Percentiles rank a stretch among this genome's conserved stretches.
These are phyloP conservation scores for Camponotus vicinus DNA, from an alignment of 1,140 invertebrate genomes.

Conservation along the genomic window DNA sequence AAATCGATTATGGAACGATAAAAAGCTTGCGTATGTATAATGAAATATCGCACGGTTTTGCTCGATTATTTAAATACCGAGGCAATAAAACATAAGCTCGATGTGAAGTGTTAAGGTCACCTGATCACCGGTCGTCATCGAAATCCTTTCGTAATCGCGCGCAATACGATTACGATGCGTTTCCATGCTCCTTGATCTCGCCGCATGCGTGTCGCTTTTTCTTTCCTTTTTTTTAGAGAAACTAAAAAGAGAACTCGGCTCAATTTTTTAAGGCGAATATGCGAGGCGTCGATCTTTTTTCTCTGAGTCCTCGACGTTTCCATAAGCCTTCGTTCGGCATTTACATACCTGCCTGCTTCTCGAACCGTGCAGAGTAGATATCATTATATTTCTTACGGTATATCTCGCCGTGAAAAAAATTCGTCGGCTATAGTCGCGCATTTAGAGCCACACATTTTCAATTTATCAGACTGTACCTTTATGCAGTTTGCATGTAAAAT, in stretches of 20 bases:
- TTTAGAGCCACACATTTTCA: background rate
- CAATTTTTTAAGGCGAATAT: slow-evolving; percentile 23
- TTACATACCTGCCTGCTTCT: background rate
- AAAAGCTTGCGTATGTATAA: background rate
- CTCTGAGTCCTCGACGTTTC: slow-evolving; percentile 21
- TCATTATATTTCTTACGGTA: slow-evolving; percentile 20
- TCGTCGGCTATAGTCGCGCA: slow-evolving; percentile 13
- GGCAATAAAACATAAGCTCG: too few relatives aligned
- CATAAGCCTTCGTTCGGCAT: background rate
- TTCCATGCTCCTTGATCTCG: background rate
- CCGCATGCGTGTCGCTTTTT: background rate
- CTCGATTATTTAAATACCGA: background rate
- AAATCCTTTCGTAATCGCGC: slow-evolving; percentile 5
- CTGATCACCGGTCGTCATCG: background rate
- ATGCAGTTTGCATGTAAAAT: background rate
- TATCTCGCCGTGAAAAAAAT: slow-evolving; percentile 15
- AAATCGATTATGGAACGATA: background rate
- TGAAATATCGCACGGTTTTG: background rate
- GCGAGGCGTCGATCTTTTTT: background rate
- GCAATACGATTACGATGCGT: background rate
- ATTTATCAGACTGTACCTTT: background rate
- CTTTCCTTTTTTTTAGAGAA: background rate
- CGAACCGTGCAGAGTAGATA: background rate
- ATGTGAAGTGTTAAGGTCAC: background rate
- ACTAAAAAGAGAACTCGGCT: background rate